Conservation (phyloP, 2,797 vertebrate genomes). For the Sandelia bainsii region DNA sequence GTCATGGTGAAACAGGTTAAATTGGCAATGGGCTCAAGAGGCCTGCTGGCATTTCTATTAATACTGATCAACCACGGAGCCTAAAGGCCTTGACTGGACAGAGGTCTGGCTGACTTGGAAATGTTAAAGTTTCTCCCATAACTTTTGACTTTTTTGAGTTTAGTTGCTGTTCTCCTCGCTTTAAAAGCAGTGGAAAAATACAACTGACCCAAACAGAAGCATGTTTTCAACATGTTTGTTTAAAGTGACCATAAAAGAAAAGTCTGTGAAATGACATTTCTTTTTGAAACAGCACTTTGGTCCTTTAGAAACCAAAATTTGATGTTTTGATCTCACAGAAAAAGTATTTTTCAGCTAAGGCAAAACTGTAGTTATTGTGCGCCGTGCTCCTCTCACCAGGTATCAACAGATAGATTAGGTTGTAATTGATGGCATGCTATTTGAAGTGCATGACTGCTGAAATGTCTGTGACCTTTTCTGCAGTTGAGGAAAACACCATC, state of each 20-base stretch:
- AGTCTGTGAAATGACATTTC: neutral
- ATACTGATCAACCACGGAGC: constrained; percentile 68
- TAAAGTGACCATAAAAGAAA: constrained; percentile 4
- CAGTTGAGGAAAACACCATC: constrained; percentile 53
- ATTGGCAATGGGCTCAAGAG: constrained; percentile 66
- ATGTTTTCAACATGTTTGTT: constrained; percentile 16
- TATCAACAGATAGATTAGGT: constrained; percentile 53
- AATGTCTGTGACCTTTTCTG: constrained; percentile 71
- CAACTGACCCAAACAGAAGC: constrained; percentile 36
- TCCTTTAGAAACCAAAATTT: neutral
- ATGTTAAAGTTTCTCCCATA: constrained; percentile 49
- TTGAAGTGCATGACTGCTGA: constrained; percentile 51
- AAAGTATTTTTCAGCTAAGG: neutral
- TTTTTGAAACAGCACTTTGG: constrained; percentile 20
- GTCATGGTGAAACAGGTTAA: constrained; percentile 73
- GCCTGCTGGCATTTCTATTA: constrained; percentile 67
- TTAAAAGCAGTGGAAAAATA: constrained; percentile 32
- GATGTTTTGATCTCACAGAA: neutral
- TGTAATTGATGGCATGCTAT: constrained; percentile 63
- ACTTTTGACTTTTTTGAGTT: constrained; percentile 56
- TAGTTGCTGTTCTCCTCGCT: constrained; percentile 19
- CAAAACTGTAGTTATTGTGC: constrained; percentile 22
- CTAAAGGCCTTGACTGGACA: constrained; percentile 62
- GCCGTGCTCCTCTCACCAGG: constrained; percentile 29
- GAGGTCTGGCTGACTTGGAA: constrained; percentile 53